Conservation (phyloP, 2,888 invertebrate species). For the Hydriomena furcata region DNA sequence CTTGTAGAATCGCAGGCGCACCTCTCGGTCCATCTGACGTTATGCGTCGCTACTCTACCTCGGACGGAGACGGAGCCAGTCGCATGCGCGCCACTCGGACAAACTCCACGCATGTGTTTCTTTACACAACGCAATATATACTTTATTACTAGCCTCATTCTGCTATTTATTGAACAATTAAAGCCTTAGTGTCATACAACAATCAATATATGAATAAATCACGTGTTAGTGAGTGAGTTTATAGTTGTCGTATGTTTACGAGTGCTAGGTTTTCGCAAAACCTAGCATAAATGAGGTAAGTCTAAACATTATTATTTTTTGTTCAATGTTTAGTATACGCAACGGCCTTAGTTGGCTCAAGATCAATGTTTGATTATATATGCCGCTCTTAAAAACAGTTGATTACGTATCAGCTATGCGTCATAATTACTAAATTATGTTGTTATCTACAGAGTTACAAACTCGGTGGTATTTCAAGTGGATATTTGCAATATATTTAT, state of each 20-base stretch:
- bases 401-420: background rate
- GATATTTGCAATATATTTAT: too few species aligned
- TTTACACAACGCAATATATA: background rate
- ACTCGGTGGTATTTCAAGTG: too few species aligned
- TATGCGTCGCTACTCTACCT: background rate
- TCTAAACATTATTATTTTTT: constrained; percentile 28
- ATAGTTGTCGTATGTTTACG: background rate
- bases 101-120: constrained; percentile 16
- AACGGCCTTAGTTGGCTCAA: constrained; percentile 12
- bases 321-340: constrained; percentile 11
- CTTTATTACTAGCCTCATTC: constrained; percentile 5
- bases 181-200: constrained; percentile 5
- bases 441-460: background rate
- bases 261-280: constrained; percentile 7
- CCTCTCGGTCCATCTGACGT: constrained; percentile 41
- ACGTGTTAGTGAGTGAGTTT: constrained; percentile 10
- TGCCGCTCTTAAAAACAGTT: constrained; percentile 1
- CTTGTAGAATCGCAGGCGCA: constrained; percentile 40
- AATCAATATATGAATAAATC: background rate
- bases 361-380: constrained; percentile 14
- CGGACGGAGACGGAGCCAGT: constrained; percentile 24
- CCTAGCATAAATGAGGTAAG: constrained; percentile 27
- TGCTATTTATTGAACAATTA: constrained; percentile 17
- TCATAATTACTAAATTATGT: constrained; percentile 4
- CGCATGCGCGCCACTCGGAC: constrained; percentile 48